phyloP scores from a whole-genome alignment of 2,797 vertebrate genomes.

The Moxostoma hubbsi region DNA sequence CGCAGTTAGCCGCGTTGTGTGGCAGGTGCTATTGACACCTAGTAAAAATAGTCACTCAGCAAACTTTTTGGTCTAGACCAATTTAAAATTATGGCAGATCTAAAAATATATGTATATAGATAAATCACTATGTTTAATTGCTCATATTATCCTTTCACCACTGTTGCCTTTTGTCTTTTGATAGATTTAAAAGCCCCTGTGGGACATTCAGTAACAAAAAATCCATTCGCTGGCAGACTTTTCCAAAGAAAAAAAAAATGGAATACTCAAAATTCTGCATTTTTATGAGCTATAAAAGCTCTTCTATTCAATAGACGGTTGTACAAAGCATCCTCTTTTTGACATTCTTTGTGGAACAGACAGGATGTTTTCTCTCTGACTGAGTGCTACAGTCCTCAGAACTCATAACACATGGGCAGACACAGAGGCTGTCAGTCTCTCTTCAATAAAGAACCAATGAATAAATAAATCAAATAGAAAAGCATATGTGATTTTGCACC shows the following conservation, averaged over 20 bases:
- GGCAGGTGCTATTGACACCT: background rate
- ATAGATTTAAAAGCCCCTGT: background rate
- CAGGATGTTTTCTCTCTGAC: slow-evolving; percentile 14
- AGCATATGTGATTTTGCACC: slow-evolving; percentile 4
- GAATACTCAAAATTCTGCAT: background rate
- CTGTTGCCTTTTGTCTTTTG: background rate
- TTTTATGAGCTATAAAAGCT: slow-evolving; percentile 16
- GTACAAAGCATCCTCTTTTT: slow-evolving; percentile 29
- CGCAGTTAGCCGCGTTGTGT: too few species aligned
- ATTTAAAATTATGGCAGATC: background rate
- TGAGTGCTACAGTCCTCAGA: background rate
- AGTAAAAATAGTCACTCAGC: background rate
- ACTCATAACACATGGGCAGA: background rate
- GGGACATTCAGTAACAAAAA: background rate
- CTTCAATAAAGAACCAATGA: background rate
- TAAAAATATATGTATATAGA: background rate
- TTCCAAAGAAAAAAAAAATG: background rate
- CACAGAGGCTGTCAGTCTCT: background rate
- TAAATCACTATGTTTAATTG: background rate
- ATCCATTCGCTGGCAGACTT: background rate
- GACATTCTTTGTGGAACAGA: slow-evolving; percentile 5
- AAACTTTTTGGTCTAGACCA: background rate
- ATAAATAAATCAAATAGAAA: background rate
- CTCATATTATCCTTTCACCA: background rate
- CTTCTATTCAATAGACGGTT: slow-evolving; percentile 11